Evolutionary conservation across 1,140 invertebrate genomes (phyloP).

Genomic region (Amyelois transitella): DNA sequence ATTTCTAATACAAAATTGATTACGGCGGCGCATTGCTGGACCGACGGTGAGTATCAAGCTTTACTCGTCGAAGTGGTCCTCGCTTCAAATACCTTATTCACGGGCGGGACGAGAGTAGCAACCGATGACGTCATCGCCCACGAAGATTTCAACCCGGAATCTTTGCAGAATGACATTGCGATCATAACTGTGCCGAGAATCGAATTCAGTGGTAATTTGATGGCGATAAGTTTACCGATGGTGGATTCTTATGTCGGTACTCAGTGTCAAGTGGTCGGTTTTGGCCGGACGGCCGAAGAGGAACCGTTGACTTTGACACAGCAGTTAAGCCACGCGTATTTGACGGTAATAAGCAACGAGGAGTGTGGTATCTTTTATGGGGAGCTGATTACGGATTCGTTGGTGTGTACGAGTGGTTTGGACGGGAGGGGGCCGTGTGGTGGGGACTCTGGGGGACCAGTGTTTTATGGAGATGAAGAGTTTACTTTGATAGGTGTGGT

Average conservation of each 20-base stretch:
- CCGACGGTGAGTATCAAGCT: not conserved
- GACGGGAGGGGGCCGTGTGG: not conserved
- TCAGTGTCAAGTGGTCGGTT: not conserved
- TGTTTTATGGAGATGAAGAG: not conserved
- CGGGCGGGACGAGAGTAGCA: not conserved
- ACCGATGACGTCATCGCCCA: not conserved
- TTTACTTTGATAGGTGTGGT: conserved; percentile 2
- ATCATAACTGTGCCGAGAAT: not conserved
- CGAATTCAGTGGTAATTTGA: not conserved
- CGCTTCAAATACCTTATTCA: not conserved
- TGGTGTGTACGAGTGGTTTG: not conserved
- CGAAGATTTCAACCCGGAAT: not conserved
- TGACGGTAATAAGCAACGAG: not conserved
- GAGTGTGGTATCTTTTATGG: not conserved
- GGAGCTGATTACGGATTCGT: not conserved
- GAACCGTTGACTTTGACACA: not conserved
- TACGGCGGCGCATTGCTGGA: conserved; percentile 3
- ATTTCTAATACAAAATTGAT: not conserved
- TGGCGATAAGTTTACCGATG: not conserved
- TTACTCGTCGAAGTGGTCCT: not conserved
- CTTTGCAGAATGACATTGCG: not conserved
- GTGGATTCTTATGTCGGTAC: not conserved
- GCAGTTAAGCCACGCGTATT: not conserved
- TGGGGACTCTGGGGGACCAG: conserved; percentile 3
- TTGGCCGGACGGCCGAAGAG: not conserved